Base-by-base conservation (phyloP, 37 sponge, comb jelly and placozoan species). In the Aphrocallistes beatrix region DNA sequence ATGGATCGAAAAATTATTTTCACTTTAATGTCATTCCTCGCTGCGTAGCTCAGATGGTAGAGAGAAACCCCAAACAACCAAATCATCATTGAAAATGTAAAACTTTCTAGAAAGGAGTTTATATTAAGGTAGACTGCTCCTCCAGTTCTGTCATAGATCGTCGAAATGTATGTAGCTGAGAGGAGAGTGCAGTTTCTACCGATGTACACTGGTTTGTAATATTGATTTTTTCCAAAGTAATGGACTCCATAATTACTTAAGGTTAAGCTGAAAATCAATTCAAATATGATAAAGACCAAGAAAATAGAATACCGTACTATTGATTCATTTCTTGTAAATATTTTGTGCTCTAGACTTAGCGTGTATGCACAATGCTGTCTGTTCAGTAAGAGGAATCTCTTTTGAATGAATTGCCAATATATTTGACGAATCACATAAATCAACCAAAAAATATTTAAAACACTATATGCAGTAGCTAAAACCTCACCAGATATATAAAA, bases 51-150 rank as follows among this genome's bases (percentile, higher is more conserved):
- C 75, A 60, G n/a, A 60, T 60, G 75, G 75, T 25, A 28, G 6
- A 60, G 75, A 60, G 75, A 60, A 3, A 28, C 75, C 10, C 75
- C 75, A 13, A 60, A 60, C 75, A 60, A 60, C 75, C 75, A 60
- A 60, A 60, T 60, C 21, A 60, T 60, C 75, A 60, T 60, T 19
- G 75, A 60, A 60, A 60, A 60, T 13, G 75, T 25, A 60, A 60
- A 60, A 60, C n/a, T 6, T 6, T 30, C 75, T 25, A 60, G 34
- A 21, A 13, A 3, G 34, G 75, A 60, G 21, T 6, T 19, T 25
- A 60, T 13, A 13, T 60, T 19, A 21, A 32, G 75, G 3, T 3
- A 25, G n/a, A 60, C n/a, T 25, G n/a, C n/a, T 8, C 25, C 34
- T 6, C 3, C 10, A 3, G 28, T 60, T 32, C 34, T 13, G n/a